A percentile compares a stretch with the other conserved stretches of the same genome.
Evolutionary conservation across 2,113 vertebrate species (phyloP).

Genomic region (Thamnophis sirtalis): DNA sequence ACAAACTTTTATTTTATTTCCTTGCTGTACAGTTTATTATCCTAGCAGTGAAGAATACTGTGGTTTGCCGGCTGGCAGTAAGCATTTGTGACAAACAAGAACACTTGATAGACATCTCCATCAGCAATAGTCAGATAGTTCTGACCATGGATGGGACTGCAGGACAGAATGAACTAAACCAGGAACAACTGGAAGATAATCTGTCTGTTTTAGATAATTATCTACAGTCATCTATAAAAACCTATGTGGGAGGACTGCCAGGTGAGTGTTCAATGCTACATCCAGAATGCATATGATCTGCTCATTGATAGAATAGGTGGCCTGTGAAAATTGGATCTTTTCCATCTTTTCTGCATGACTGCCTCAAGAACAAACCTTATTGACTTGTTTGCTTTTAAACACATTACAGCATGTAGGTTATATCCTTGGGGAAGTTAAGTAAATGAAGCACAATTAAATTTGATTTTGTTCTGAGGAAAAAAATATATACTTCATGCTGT

Average conservation of each 20-base stretch:
- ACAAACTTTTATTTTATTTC: background rate
- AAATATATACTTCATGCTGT: background rate
- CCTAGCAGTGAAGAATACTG: slow-evolving; percentile 71
- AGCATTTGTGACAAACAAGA: slow-evolving; percentile 80
- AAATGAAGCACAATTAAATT: background rate
- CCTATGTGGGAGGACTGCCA: slow-evolving; percentile 89
- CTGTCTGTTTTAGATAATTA: slow-evolving; percentile 58
- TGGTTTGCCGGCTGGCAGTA: slow-evolving; percentile 78
- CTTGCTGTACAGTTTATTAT: slow-evolving; percentile 76
- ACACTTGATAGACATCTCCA: slow-evolving; percentile 74
- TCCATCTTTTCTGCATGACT: background rate
- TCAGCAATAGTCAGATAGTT: slow-evolving; percentile 70
- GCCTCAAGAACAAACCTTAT: background rate
- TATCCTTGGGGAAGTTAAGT: background rate
- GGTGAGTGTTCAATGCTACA: slow-evolving; percentile 64
- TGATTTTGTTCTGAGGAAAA: background rate
- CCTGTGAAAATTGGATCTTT: background rate
- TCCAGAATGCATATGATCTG: background rate
- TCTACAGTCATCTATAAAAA: slow-evolving; percentile 68
- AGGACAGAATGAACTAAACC: slow-evolving; percentile 69
- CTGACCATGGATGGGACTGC: slow-evolving; percentile 76
- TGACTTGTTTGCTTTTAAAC: background rate
- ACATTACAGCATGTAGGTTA: background rate
- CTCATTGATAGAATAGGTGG: background rate
- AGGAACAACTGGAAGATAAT: slow-evolving; percentile 55